Evolutionary conservation across 2,888 invertebrate genomes (phyloP).

Genomic region (Erebia epiphron): DNA sequence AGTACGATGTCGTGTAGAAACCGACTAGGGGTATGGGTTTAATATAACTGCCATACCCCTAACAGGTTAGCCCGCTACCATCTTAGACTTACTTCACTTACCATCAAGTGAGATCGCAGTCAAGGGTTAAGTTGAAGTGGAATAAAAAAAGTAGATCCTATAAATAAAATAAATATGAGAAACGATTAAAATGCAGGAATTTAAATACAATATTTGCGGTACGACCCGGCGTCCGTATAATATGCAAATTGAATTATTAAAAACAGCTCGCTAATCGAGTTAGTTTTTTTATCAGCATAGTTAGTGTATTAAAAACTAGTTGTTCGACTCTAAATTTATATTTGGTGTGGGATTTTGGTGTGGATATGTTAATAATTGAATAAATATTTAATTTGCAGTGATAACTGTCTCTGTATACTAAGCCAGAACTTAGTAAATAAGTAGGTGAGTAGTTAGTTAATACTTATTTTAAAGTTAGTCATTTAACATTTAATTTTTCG

Average conservation of each 20-base stretch:
- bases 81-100: no score
- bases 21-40: no score
- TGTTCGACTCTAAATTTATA: conserved; percentile 9
- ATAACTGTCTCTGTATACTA: neutral
- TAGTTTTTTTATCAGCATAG: conserved; percentile 6
- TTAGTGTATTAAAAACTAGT: conserved; percentile 2
- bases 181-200: conserved; percentile 33
- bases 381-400: neutral
- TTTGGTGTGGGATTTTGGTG: conserved; percentile 3
- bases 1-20: no score
- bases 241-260: conserved; percentile 17
- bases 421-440: no score
- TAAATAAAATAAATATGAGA: conserved; percentile 9
- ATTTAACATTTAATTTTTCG: no score
- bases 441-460: no score
- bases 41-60: no score
- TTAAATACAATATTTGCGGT: conserved; percentile 18
- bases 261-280: conserved; percentile 13
- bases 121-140: no score
- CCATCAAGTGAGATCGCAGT: no score
- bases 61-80: no score
- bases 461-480: no score
- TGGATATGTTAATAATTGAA: neutral
- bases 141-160: no score
- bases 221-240: conserved; percentile 10